phyloP scores from a whole-genome alignment of 2,797 vertebrate species.

The Alfaro cultratus region DNA sequence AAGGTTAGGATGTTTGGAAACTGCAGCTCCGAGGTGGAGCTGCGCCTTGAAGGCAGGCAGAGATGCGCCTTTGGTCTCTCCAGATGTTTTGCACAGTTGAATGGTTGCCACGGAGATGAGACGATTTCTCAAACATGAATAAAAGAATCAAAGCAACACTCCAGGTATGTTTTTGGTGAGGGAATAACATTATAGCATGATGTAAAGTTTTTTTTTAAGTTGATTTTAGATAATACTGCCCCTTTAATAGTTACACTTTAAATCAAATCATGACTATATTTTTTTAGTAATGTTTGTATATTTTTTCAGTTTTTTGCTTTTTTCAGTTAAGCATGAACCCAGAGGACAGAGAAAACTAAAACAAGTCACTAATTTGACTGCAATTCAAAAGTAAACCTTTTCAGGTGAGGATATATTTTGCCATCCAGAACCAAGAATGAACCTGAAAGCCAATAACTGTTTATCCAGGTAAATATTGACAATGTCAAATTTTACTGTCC shows the following conservation, averaged over 20 bases:
- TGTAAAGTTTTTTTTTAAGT: neutral
- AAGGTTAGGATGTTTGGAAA: no score
- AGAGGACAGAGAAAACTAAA: neutral
- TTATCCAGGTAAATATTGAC: slow-evolving; percentile 25
- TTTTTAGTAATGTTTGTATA: neutral
- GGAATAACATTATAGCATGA: neutral
- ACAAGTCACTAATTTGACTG: neutral
- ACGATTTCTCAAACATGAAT: no score
- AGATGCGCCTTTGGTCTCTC: no score
- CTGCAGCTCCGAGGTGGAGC: no score
- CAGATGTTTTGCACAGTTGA: no score
- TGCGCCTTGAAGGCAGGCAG: no score
- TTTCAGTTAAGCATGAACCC: neutral
- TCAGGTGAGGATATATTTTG: neutral
- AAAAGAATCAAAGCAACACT: no score
- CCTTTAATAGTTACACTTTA: neutral
- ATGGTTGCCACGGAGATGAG: no score
- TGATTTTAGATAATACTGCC: neutral
- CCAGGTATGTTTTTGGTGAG: no score
- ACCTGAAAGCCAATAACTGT: slow-evolving; percentile 12
- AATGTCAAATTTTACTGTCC: slow-evolving; percentile 24
- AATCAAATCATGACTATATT: neutral
- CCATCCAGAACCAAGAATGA: neutral
- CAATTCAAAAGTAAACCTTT: neutral
- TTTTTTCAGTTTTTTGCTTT: neutral